phyloP scores from a whole-genome alignment of 2,888 invertebrate genomes.

The Oithona nana region DNA sequence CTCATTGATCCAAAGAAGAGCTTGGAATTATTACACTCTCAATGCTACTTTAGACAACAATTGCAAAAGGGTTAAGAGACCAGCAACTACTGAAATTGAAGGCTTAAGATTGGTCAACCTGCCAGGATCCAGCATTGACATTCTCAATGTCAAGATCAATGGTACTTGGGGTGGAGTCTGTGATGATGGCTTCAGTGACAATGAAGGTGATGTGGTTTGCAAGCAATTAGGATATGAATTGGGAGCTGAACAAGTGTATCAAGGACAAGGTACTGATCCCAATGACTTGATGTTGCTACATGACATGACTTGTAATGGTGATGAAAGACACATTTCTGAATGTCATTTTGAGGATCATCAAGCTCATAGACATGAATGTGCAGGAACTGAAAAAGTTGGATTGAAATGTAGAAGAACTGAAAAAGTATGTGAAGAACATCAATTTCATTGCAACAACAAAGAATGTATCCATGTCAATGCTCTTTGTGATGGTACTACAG shows the following conservation, averaged over 20 bases:
- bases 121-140: neutral
- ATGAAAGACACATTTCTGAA: constrained; percentile 43
- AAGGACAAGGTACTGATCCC: neutral
- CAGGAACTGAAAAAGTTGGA: constrained; percentile 3
- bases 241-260: constrained; percentile 1
- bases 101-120: neutral
- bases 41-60: neutral
- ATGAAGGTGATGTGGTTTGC: constrained; percentile 14
- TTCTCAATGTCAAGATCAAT: constrained; percentile 11
- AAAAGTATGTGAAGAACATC: constrained; percentile 1
- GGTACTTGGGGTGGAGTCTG: constrained; percentile 16
- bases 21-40: neutral
- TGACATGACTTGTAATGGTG: constrained; percentile 44
- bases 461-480: constrained; percentile 8
- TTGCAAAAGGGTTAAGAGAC: constrained; percentile 6
- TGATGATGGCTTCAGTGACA: constrained; percentile 16
- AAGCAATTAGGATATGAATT: constrained; percentile 10
- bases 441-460: neutral
- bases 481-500: constrained; percentile 10
- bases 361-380: neutral
- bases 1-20: neutral
- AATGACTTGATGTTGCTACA: constrained; percentile 36
- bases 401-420: neutral
- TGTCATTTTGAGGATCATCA: constrained; percentile 34
- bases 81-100: constrained; percentile 7